Evolutionary conservation across 30 jellyfish, hydroid and myxozoan species (phyloP).

Genomic region (Pelagia noctiluca): DNA sequence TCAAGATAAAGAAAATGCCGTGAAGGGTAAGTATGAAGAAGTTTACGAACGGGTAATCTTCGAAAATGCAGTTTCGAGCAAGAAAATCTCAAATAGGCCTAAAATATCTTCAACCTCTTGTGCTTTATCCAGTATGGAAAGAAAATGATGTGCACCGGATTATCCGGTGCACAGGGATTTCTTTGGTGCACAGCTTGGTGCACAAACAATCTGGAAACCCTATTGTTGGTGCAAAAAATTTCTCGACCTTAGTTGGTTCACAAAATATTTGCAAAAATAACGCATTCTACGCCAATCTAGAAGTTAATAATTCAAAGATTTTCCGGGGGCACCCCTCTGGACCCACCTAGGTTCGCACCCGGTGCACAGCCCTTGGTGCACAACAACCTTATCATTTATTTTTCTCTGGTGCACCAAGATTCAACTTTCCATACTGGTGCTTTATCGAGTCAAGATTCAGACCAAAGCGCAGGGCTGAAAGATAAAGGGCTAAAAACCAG

Average conservation of each 20-base stretch:
- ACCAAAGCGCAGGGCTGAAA: neutral
- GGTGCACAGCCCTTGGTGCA: no score
- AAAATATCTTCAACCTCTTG: no score
- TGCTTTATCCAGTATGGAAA: no score
- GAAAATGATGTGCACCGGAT: no score
- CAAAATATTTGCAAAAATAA: no score
- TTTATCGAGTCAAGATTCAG: neutral
- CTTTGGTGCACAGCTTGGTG: neutral
- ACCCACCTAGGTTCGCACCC: no score
- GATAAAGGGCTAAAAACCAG: neutral
- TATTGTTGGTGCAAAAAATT: neutral
- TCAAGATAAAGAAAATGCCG: neutral
- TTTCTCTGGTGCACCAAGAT: neutral
- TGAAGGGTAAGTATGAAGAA: neutral
- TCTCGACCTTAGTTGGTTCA: no score
- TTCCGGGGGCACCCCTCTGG: no score
- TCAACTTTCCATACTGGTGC: neutral
- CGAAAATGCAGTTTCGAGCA: neutral
- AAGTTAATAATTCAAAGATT: no score
- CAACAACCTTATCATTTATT: no score
- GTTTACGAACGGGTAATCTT: slow-evolving; percentile 12
- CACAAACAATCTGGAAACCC: neutral
- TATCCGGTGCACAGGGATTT: neutral
- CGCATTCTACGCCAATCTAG: no score
- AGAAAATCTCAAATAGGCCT: no score